Conservation (phyloP, 2,797 vertebrate genomes). For the Chiroxiphia lanceolata region DNA sequence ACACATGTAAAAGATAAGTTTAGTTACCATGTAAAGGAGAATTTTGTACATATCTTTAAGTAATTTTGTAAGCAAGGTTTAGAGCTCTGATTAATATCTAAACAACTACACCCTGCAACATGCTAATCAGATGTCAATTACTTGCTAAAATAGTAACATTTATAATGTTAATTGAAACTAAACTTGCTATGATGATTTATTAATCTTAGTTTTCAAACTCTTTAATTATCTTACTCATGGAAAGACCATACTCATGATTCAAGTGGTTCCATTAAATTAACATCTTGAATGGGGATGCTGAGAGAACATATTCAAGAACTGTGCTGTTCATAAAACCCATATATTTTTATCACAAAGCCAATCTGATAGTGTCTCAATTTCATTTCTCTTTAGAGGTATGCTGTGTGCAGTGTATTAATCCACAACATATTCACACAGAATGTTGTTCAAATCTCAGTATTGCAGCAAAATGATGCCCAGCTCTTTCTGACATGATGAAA, state of each 20-base stretch:
- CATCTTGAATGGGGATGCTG: neutral
- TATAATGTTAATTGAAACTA: constrained; percentile 69
- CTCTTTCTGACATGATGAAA: neutral
- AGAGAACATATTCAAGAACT: neutral
- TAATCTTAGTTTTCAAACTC: constrained; percentile 70
- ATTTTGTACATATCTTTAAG: constrained; percentile 12
- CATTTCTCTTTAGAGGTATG: neutral
- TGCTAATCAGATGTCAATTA: constrained; percentile 69
- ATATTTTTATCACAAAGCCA: neutral
- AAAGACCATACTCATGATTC: constrained; percentile 43
- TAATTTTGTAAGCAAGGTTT: constrained; percentile 34
- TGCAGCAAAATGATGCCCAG: neutral
- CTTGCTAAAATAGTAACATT: constrained; percentile 65
- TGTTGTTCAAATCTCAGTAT: neutral
- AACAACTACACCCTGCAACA: constrained; percentile 39
- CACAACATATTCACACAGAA: neutral
- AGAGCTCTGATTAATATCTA: constrained; percentile 57
- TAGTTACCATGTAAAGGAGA: neutral
- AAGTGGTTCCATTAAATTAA: constrained; percentile 50
- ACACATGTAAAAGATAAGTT: neutral
- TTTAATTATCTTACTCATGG: constrained; percentile 54
- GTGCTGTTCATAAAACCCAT: neutral
- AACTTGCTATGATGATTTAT: constrained; percentile 71
- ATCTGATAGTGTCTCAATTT: neutral
- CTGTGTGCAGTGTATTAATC: neutral